Percentiles rank a stretch among this genome's conserved stretches.
phyloP scores from a whole-genome alignment of 2,797 vertebrate species.

The Sebastolobus altivelis region DNA sequence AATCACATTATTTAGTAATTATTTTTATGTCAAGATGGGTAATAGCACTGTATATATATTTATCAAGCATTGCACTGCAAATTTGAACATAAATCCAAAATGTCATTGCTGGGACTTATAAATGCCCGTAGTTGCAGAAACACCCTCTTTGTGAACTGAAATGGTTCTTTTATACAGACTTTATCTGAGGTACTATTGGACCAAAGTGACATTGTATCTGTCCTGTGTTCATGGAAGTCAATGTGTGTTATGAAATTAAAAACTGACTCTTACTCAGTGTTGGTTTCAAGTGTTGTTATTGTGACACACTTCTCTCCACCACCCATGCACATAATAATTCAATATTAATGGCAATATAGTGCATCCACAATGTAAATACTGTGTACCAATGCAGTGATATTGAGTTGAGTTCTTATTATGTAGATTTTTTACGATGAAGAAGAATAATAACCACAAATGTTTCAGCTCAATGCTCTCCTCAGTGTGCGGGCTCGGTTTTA shows the following conservation, averaged over 20 bases:
- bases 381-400: not conserved
- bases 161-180: slow-evolving; percentile 50
- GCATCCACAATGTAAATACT: not conserved
- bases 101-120: no score
- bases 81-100: no score
- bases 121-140: no score
- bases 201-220: slow-evolving; percentile 71
- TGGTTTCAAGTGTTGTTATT: not conserved
- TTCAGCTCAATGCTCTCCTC: not conserved
- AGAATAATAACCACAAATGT: not conserved
- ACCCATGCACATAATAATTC: not conserved
- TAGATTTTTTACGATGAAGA: not conserved
- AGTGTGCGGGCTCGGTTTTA: not conserved
- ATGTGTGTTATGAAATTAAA: slow-evolving; percentile 51
- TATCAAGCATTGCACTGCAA: no score
- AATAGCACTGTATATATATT: no score
- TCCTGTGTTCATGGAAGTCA: slow-evolving; percentile 61
- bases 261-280: slow-evolving; percentile 10
- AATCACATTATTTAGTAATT: no score
- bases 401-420: not conserved
- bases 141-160: slow-evolving; percentile 29
- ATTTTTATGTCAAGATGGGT: no score
- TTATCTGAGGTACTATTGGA: slow-evolving; percentile 63
- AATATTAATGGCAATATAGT: not conserved
- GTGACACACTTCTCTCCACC: not conserved